Conservation (phyloP, 1,140 invertebrate species). For the Drosophila novamexicana region DNA sequence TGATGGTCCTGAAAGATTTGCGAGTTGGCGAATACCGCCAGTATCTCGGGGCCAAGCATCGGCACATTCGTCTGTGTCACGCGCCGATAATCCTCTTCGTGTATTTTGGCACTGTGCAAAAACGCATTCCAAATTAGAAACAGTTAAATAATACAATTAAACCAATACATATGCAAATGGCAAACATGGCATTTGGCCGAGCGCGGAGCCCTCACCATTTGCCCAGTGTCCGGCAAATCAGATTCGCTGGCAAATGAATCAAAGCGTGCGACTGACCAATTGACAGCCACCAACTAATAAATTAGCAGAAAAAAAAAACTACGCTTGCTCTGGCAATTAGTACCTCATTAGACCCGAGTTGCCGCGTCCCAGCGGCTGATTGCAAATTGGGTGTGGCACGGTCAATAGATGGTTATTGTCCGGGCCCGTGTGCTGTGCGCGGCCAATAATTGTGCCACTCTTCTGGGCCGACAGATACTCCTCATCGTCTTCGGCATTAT, state of each 20-base stretch:
- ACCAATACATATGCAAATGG: constrained; percentile 16
- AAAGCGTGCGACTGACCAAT: constrained; percentile 6
- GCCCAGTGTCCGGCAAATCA: constrained; percentile 22
- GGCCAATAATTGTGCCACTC: constrained; percentile 70
- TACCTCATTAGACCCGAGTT: constrained; percentile 73
- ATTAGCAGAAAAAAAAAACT: background rate
- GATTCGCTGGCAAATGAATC: constrained; percentile 14
- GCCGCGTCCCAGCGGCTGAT: constrained; percentile 69
- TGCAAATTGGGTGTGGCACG: constrained; percentile 74
- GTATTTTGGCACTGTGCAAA: constrained; percentile 73
- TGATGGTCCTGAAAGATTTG: constrained; percentile 84
- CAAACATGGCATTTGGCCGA: constrained; percentile 16
- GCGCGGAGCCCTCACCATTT: constrained; percentile 24
- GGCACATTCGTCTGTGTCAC: constrained; percentile 83
- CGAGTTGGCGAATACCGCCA: constrained; percentile 83
- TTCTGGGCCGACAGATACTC: constrained; percentile 71
- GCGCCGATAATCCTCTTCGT: constrained; percentile 82
- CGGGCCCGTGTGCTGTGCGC: constrained; percentile 58
- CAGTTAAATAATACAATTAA: background rate
- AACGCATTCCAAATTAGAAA: constrained; percentile 12
- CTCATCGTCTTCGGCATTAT: constrained; percentile 84
- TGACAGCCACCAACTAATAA: constrained; percentile 1
- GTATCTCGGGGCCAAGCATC: constrained; percentile 79
- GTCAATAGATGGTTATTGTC: constrained; percentile 81
- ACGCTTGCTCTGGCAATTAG: constrained; percentile 54